Evolutionary conservation across 2,888 invertebrate species (phyloP), one percentile per base, ranked within the genome.

Genomic region (Seira musarum): DNA sequence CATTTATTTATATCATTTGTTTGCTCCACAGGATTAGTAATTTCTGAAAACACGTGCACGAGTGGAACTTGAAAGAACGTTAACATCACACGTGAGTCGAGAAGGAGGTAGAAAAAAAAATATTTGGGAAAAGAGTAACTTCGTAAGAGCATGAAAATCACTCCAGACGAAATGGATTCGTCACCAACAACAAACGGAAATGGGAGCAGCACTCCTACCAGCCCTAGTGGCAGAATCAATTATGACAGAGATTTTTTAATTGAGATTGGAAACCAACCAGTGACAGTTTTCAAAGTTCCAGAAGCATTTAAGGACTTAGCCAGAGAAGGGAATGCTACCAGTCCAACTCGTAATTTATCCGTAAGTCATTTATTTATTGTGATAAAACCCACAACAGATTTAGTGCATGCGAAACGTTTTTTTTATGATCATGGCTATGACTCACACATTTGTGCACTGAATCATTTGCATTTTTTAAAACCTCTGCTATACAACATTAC

Each of bases 201-300:
- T 35, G 78, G 46, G 40, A 69, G 67, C 30, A 76, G 75, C 71
- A 80, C 69, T 46, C 75, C 80, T 35, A 65, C 64, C 49, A 80
- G 80, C 60, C 80, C 80, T 1, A 74, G 73, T 46, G 77, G 80
- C n/a, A 65, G 77, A 3, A 83, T 84, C 24, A 82, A 80, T n/a
- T 84, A 84, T 66, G 82, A 82, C 61, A 70, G 84, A 75, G 84
- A 84, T 8, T 78, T 83, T 24, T 65, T 84, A 19, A 80, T 84
- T 21, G 73, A 80, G 61, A 75, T 83, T 67, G 79, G 83, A 19
- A 83, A 83, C 53, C 80, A 80, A 46, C 53, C 77, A 1, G 10
- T 53, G 10, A 76, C 82, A n/a, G 82, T 82, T 24, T 82, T 81
- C 63, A 74, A 80, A 46, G 76, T 83, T 19, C 82, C 82, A 63